A percentile compares a stretch with the other conserved stretches of the same genome.
Conservation (phyloP, 2,797 vertebrate species). For the Spinibarbus caldwelli region DNA sequence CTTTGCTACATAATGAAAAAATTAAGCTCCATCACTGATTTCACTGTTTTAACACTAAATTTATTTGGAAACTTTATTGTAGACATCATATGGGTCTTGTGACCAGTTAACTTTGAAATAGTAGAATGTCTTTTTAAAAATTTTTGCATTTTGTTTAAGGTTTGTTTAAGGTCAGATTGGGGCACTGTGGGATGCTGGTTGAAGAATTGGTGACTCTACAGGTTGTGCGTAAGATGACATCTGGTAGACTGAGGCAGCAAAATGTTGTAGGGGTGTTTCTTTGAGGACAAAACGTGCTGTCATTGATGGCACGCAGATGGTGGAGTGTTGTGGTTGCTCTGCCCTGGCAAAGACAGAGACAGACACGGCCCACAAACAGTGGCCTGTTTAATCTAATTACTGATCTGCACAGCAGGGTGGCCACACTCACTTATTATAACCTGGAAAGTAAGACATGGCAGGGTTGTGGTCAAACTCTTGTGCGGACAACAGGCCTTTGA, state of each 20-base stretch:
- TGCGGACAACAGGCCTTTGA: background rate
- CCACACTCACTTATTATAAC: conserved; percentile 65
- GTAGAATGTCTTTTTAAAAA: background rate
- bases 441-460: conserved; percentile 55
- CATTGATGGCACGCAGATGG: background rate
- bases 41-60: background rate
- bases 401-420: conserved; percentile 65
- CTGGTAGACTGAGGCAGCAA: background rate
- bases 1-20: background rate
- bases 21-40: background rate
- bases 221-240: background rate
- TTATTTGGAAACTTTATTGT: background rate
- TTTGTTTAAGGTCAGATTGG: background rate
- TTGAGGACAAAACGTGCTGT: background rate
- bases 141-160: background rate
- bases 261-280: background rate
- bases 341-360: conserved; percentile 11
- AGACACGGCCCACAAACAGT: conserved; percentile 33
- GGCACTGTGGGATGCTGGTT: background rate
- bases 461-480: conserved; percentile 27
- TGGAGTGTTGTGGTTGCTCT: conserved; percentile 4
- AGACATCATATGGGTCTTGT: background rate
- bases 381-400: conserved; percentile 73
- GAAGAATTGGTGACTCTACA: background rate
- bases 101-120: background rate